Conservation (phyloP, 2,888 invertebrate genomes). For the Chironomus tentans region DNA sequence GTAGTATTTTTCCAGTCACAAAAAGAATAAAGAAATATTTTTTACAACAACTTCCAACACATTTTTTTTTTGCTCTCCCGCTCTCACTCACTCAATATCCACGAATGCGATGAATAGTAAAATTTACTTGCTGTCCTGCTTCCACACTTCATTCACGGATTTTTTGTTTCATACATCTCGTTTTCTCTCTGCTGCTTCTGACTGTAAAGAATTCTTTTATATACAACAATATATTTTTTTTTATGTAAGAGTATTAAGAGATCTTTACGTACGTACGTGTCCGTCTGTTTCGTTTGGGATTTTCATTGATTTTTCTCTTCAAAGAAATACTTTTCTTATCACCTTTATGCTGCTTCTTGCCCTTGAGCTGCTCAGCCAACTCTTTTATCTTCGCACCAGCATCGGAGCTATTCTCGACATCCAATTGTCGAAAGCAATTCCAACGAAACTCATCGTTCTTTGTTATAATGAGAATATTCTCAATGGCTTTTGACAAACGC, state of each 20-base stretch:
- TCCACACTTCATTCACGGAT: constrained; percentile 19
- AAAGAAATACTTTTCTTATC: background rate
- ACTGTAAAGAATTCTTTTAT: background rate
- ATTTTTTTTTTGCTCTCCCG: background rate
- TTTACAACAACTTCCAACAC: constrained; percentile 22
- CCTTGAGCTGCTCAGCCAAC: background rate
- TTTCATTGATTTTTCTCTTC: constrained; percentile 20
- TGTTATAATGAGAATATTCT: background rate
- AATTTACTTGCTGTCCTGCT: background rate
- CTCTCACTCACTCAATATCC: too few relatives aligned
- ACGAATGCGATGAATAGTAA: constrained; percentile 1
- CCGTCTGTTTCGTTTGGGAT: background rate
- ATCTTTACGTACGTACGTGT: background rate
- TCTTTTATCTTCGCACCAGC: background rate
- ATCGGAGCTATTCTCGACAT: background rate
- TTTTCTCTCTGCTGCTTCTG: background rate
- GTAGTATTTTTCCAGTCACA: constrained; percentile 15
- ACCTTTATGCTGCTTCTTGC: background rate
- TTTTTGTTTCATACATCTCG: constrained; percentile 9
- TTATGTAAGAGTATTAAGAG: background rate
- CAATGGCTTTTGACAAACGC: background rate
- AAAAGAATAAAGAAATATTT: constrained; percentile 6
- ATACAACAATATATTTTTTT: background rate
- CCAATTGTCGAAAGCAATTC: background rate
- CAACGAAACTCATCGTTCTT: background rate